Evolutionary conservation across 37 sponge, comb jelly and placozoan species (phyloP).

Genomic region (Aplysina aerophoba): DNA sequence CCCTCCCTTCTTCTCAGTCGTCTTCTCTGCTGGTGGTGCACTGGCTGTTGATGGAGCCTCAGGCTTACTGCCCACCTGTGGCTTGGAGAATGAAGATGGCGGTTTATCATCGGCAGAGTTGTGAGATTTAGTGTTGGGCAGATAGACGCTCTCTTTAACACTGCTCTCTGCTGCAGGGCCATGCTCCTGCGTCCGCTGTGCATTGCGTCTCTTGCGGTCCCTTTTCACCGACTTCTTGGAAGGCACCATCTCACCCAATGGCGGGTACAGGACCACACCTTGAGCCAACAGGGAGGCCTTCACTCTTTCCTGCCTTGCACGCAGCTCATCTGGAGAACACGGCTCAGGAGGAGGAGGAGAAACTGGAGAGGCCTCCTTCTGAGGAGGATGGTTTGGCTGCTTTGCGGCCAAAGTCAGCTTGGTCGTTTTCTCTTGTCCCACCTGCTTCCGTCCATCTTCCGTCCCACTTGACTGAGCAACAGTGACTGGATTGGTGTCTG

Average conservation of each 20-base stretch:
- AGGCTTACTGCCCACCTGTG: no score
- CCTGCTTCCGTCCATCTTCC: not conserved
- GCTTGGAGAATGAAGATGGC: no score
- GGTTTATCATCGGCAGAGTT: no score
- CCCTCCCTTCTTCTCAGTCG: no score
- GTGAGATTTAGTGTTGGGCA: no score
- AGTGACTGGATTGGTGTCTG: not conserved
- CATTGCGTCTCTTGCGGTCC: not conserved
- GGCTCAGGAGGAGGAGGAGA: conserved; percentile 6
- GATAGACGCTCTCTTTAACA: not conserved
- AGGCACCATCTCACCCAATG: not conserved
- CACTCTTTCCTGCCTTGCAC: conserved; percentile 61
- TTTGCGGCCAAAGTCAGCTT: not conserved
- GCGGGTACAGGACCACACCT: conserved; percentile 62
- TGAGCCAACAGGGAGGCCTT: conserved; percentile 62
- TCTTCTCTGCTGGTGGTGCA: no score
- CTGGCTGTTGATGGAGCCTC: no score
- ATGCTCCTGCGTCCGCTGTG: not conserved
- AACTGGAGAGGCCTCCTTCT: no score
- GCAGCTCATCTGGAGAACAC: conserved; percentile 51
- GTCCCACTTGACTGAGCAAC: not conserved
- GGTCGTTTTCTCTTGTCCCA: not conserved
- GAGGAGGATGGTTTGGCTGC: not conserved
- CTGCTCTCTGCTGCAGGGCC: no score
- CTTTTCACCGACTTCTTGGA: not conserved